Evolutionary conservation across 1,140 invertebrate genomes (phyloP).

Genomic region (Hesperophylax magnus): DNA sequence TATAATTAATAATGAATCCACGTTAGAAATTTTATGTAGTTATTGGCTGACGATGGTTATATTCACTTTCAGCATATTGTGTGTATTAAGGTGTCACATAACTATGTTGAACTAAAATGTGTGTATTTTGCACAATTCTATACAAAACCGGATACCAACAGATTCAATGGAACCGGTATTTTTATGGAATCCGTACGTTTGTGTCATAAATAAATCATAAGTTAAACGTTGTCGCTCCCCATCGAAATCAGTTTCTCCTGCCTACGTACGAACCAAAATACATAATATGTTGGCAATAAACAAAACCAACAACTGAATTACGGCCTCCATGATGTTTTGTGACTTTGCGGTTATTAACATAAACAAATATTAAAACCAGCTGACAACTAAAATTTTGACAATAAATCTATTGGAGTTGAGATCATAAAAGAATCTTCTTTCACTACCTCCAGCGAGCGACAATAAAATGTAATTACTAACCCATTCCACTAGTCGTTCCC

Average conservation of each 20-base stretch:
- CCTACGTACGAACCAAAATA: too few relatives aligned
- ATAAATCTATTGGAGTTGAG: conserved; percentile 24
- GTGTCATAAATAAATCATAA: conserved; percentile 1
- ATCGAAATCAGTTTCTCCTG: background rate
- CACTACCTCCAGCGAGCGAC: conserved; percentile 12
- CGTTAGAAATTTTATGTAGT: too few relatives aligned
- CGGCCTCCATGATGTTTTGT: background rate
- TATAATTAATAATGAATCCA: too few relatives aligned
- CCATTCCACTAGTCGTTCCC: conserved; percentile 46
- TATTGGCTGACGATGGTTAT: too few relatives aligned
- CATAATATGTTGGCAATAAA: conserved; percentile 35
- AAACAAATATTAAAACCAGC: conserved; percentile 36
- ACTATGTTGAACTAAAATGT: too few relatives aligned
- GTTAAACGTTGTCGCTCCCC: background rate
- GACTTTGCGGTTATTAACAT: conserved; percentile 29
- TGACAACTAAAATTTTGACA: conserved; percentile 11
- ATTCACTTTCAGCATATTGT: too few relatives aligned
- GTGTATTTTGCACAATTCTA: too few relatives aligned
- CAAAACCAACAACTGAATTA: conserved; percentile 25
- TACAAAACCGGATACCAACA: too few relatives aligned
- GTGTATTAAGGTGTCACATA: too few relatives aligned
- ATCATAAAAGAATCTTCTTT: conserved; percentile 24
- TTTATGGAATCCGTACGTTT: background rate
- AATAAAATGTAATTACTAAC: conserved; percentile 52
- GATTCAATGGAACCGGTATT: conserved; percentile 3